Evolutionary conservation across 2,888 invertebrate species (phyloP).

Genomic region (Linyphia triangularis): DNA sequence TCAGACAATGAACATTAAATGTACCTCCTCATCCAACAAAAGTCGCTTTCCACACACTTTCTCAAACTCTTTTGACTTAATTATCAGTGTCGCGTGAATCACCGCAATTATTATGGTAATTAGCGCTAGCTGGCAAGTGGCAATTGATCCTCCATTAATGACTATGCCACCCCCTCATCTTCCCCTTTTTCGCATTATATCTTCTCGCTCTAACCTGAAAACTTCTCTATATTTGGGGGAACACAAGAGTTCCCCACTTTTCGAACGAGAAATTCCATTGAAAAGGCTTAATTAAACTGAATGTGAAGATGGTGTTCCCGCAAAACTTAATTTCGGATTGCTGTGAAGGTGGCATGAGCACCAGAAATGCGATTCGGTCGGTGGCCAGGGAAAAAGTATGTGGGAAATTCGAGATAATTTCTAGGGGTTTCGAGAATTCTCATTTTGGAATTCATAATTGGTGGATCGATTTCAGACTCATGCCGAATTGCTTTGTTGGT

Average conservation of each 20-base stretch:
- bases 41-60: constrained; percentile 14
- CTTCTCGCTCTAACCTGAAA: background rate
- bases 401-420: background rate
- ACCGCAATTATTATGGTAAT: constrained; percentile 52
- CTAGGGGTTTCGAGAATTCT: background rate
- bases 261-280: background rate
- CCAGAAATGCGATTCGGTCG: background rate
- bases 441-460: background rate
- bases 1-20: constrained; percentile 10
- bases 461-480: background rate
- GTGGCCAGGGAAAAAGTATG: background rate
- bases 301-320: background rate
- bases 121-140: constrained; percentile 15
- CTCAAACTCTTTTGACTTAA: constrained; percentile 29
- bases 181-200: background rate
- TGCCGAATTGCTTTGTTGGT: too few species aligned
- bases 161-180: background rate
- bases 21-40: background rate
- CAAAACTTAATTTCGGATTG: constrained; percentile 29
- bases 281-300: constrained; percentile 25
- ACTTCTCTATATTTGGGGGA: background rate
- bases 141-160: constrained; percentile 47
- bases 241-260: background rate
- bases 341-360: background rate
- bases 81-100: constrained; percentile 42